These are phyloP conservation scores for Cryptophagus acutangulus DNA, from an alignment of 2,888 invertebrate genomes.

Conservation along the genomic window DNA sequence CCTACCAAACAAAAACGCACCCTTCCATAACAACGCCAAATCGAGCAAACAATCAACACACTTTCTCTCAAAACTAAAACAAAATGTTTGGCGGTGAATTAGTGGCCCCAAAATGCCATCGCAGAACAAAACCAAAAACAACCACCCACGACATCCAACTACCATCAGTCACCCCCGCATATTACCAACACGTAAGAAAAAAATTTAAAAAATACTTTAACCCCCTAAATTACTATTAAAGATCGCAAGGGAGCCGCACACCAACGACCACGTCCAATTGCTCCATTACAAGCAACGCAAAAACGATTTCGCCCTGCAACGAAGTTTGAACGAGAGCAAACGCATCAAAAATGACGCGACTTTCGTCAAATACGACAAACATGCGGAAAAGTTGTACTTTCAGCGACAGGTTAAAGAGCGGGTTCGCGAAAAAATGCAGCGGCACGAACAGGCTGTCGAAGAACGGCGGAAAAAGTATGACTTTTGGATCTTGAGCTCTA, in stretches of 20 bases:
- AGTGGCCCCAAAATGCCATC: conserved; percentile 13
- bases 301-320: conserved; percentile 12
- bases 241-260: conserved; percentile 35
- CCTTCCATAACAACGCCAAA: too few relatives aligned
- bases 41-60: too few relatives aligned
- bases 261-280: conserved; percentile 31
- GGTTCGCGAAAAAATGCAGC: conserved; percentile 35
- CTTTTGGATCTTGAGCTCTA: conserved; percentile 17
- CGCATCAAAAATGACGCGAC: conserved; percentile 23
- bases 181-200: conserved; percentile 21
- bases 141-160: conserved; percentile 19
- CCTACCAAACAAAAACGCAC: too few relatives aligned
- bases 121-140: conserved; percentile 12
- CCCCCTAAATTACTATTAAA: conserved; percentile 18
- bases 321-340: conserved; percentile 12
- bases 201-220: conserved; percentile 2
- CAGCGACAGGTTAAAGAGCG: conserved; percentile 34
- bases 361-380: conserved; percentile 32
- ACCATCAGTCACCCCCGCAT: conserved; percentile 16
- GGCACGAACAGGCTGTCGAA: conserved; percentile 37
- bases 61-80: too few relatives aligned
- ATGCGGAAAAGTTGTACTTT: conserved; percentile 31
- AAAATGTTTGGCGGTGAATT: conserved; percentile 20
- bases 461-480: conserved; percentile 46
- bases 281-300: conserved; percentile 35